Percentiles rank a stretch among this genome's conserved stretches.
phyloP scores from a whole-genome alignment of 2,888 invertebrate species.

The Volucella inanis region DNA sequence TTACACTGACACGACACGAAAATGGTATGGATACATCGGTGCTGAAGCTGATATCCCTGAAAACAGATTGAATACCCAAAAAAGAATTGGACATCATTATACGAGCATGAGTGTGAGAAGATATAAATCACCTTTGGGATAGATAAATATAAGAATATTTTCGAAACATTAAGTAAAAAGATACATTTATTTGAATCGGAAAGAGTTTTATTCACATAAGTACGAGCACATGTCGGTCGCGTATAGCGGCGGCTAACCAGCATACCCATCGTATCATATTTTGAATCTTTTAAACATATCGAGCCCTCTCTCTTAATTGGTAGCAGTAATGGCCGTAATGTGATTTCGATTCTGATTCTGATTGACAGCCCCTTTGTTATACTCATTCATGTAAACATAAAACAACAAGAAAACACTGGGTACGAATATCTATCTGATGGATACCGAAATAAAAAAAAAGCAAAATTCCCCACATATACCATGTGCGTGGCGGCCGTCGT shows the following conservation, averaged over 20 bases:
- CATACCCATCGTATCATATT: too few relatives aligned
- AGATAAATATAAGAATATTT: conserved; percentile 45
- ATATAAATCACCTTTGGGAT: conserved; percentile 43
- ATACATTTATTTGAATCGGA: conserved; percentile 32
- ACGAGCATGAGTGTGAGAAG: neutral
- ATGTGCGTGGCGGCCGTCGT: conserved; percentile 3
- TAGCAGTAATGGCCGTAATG: conserved; percentile 68
- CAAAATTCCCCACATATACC: conserved; percentile 2
- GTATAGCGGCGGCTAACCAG: too few relatives aligned
- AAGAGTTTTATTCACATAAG: too few relatives aligned
- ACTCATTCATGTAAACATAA: conserved; percentile 60
- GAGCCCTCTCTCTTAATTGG: conserved; percentile 32
- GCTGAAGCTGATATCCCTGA: conserved; percentile 22
- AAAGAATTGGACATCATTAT: conserved; percentile 51
- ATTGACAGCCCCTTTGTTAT: conserved; percentile 68
- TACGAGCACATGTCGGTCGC: too few relatives aligned
- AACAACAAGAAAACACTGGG: neutral
- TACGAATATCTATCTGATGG: conserved; percentile 52
- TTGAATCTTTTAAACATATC: too few relatives aligned
- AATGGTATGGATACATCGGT: too few relatives aligned
- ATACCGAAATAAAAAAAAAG: conserved; percentile 48
- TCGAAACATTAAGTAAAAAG: conserved; percentile 42
- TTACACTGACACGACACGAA: conserved; percentile 10
- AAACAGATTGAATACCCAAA: conserved; percentile 18
- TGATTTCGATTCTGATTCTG: conserved; percentile 73